phyloP scores from a whole-genome alignment of 2,888 invertebrate genomes.

The Epiblema foenella region DNA sequence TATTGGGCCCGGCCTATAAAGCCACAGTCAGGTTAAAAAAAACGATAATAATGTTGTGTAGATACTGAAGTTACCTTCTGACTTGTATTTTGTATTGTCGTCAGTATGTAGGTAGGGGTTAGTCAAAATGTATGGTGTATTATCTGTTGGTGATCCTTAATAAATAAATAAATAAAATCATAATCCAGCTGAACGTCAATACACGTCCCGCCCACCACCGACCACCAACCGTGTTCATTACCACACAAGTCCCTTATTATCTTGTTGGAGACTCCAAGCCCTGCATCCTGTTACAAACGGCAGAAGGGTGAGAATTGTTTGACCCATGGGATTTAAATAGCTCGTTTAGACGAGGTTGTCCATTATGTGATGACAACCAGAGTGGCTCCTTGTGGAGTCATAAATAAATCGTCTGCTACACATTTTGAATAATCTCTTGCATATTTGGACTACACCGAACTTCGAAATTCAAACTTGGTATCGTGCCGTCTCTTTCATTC shows the following conservation, averaged over 20 bases:
- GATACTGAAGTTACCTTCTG: too few relatives aligned
- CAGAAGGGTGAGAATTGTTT: conserved; percentile 3
- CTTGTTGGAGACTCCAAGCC: background rate
- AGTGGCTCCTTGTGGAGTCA: conserved; percentile 6
- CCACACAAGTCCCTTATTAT: conserved; percentile 26
- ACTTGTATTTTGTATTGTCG: too few relatives aligned
- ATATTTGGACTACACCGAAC: background rate
- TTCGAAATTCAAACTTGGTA: too few relatives aligned
- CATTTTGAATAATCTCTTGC: background rate
- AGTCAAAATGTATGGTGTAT: too few relatives aligned
- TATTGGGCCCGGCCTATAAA: too few relatives aligned
- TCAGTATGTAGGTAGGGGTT: too few relatives aligned
- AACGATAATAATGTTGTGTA: too few relatives aligned
- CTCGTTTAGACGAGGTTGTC: conserved; percentile 3
- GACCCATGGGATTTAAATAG: background rate
- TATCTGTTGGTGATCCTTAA: too few relatives aligned
- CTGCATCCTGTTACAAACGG: background rate
- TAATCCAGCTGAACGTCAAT: conserved; percentile 16
- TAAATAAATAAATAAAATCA: too few relatives aligned
- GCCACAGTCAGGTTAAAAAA: too few relatives aligned
- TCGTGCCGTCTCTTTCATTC: too few relatives aligned
- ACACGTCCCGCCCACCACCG: background rate
- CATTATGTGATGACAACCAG: conserved; percentile 21
- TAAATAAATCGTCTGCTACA: background rate
- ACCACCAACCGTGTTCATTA: conserved; percentile 27